Percentiles rank a stretch among this genome's conserved stretches.
Evolutionary conservation across 2,888 invertebrate genomes (phyloP).

Genomic region (Poecilus cupreus): DNA sequence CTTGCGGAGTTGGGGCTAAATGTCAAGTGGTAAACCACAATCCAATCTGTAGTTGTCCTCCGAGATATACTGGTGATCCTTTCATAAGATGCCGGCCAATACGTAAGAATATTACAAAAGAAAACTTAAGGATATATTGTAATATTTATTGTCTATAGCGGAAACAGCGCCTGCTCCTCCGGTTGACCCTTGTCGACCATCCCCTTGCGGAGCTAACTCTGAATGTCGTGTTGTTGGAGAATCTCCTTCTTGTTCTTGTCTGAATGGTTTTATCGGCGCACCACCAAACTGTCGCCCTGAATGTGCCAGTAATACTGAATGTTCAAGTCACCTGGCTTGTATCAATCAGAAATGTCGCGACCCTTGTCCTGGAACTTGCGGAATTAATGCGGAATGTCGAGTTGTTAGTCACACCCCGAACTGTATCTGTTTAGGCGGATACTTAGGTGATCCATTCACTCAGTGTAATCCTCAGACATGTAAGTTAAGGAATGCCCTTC

Average conservation of each 20-base stretch:
- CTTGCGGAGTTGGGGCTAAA: conserved; percentile 75
- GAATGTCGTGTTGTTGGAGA: conserved; percentile 75
- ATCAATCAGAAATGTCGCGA: conserved; percentile 84
- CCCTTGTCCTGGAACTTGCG: conserved; percentile 86
- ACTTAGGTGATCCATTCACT: conserved; percentile 81
- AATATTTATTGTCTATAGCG: conserved; percentile 45
- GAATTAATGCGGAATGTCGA: conserved; percentile 81
- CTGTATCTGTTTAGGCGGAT: conserved; percentile 79
- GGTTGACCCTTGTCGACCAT: conserved; percentile 79
- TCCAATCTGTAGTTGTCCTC: conserved; percentile 77
- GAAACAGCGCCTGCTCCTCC: conserved; percentile 62
- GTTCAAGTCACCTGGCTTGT: conserved; percentile 82
- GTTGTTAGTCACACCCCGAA: conserved; percentile 83
- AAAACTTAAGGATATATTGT: neutral
- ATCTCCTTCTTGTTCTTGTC: conserved; percentile 79
- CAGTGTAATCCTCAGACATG: conserved; percentile 72
- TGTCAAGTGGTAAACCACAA: conserved; percentile 77
- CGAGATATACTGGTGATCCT: conserved; percentile 75
- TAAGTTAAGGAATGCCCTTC: conserved; percentile 31
- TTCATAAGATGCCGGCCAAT: conserved; percentile 68
- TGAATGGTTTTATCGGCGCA: conserved; percentile 77
- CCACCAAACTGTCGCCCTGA: conserved; percentile 84
- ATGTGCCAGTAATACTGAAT: conserved; percentile 84
- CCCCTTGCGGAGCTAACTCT: conserved; percentile 83
- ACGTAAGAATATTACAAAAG: conserved; percentile 12